Conservation (phyloP, 30 jellyfish, hydroid and myxozoan species). For the Pelagia noctiluca region DNA sequence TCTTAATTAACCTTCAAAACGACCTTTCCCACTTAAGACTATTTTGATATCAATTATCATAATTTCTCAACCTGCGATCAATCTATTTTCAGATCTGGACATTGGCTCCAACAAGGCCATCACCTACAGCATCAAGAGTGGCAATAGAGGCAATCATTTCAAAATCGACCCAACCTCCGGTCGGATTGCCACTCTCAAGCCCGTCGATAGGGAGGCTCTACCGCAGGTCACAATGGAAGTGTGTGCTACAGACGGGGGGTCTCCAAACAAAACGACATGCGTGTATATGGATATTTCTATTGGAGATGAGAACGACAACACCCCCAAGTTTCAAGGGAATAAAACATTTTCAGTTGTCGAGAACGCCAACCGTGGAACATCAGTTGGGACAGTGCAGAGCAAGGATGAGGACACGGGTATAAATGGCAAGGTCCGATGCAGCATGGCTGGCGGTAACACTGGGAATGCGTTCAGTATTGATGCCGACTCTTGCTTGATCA, state of each 20-base stretch:
- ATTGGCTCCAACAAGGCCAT: conserved; percentile 56
- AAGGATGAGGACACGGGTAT: conserved; percentile 64
- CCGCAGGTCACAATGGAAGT: conserved; percentile 45
- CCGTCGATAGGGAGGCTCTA: conserved; percentile 51
- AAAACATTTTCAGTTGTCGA: conserved; percentile 49
- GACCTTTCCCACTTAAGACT: no score
- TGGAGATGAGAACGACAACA: conserved; percentile 70
- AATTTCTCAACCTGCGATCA: neutral
- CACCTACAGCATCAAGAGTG: conserved; percentile 43
- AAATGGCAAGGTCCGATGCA: conserved; percentile 68
- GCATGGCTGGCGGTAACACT: conserved; percentile 76
- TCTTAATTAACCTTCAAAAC: no score
- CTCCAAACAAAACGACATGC: conserved; percentile 14
- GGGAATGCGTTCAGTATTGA: conserved; percentile 71
- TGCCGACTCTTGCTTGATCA: conserved; percentile 48
- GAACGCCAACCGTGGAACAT: conserved; percentile 41
- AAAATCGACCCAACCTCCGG: conserved; percentile 60
- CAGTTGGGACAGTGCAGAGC: conserved; percentile 40
- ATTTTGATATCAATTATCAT: neutral
- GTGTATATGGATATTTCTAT: conserved; percentile 49
- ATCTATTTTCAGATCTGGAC: conserved; percentile 58
- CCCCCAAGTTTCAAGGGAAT: conserved; percentile 54
- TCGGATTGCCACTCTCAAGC: conserved; percentile 28
- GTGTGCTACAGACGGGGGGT: conserved; percentile 55
- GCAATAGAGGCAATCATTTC: conserved; percentile 49